These are phyloP conservation scores for Urophycis tenuis DNA, from an alignment of 2,797 vertebrate genomes.

Conservation along the genomic window DNA sequence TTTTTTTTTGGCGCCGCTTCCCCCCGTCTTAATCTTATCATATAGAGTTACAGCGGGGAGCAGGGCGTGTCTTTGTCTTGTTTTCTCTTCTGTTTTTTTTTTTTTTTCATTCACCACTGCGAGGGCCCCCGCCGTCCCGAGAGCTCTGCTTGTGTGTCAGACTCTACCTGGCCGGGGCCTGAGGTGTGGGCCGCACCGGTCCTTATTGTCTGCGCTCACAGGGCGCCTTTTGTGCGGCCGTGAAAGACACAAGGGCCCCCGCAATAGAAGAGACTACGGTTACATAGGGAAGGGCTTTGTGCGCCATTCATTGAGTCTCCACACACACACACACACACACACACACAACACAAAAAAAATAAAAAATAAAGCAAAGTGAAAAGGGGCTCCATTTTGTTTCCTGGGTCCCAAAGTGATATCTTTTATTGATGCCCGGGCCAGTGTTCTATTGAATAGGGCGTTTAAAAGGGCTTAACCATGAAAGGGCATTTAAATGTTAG, in stretches of 20 bases:
- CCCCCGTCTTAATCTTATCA: constrained; percentile 2
- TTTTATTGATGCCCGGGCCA: neutral
- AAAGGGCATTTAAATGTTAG: neutral
- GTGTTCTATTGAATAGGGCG: neutral
- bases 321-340: neutral
- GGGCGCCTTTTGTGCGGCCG: constrained; percentile 60
- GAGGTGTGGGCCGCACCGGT: constrained; percentile 64
- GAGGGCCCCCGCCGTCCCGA: constrained; percentile 50
- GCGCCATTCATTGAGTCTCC: constrained; percentile 37
- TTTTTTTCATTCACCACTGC: constrained; percentile 53
- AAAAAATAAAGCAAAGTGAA: neutral
- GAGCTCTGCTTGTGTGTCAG: constrained; percentile 48
- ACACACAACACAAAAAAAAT: neutral
- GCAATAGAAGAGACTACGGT: constrained; percentile 61
- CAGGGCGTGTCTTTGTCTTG: neutral
- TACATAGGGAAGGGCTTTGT: constrained; percentile 60
- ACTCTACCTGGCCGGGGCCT: constrained; percentile 55
- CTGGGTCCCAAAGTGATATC: neutral
- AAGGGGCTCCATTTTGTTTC: neutral
- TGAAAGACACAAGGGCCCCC: constrained; percentile 56
- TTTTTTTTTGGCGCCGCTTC: neutral
- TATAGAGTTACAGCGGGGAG: neutral
- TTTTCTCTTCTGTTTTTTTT: constrained; percentile 34
- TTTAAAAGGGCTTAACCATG: neutral
- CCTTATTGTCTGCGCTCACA: constrained; percentile 60